Evolutionary conservation across 2,113 vertebrate species (phyloP), one percentile per base, ranked within the genome.

Genomic region (Oxyruncus cristatus): DNA sequence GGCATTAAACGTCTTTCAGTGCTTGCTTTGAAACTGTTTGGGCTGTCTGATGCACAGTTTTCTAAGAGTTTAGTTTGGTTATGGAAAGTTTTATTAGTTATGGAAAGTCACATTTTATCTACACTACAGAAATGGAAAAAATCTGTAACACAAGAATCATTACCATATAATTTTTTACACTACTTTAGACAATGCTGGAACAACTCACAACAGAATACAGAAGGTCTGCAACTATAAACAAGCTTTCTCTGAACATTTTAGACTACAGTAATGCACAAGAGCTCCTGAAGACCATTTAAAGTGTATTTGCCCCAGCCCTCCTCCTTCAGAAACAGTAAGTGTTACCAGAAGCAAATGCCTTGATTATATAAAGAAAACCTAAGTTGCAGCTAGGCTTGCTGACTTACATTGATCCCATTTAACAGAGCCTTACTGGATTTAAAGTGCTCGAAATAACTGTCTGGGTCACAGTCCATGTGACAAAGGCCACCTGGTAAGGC

Each of bases 391-490:
- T 20, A 84, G 42, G 76, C 85, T 70, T 66, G 73, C 79, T 89
- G 78, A 91, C 89, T 97, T 91, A 87, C 23, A 72, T 1, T 85
- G 62, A 97, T 89, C 59, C 84, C 77, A 95, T 73, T 76, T 95
- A 86, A 81, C 35, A 92, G 82, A 81, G 68, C 70, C 75, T 85
- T 65, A 78, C 56, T 61, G n/a, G 93, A 93, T 91, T 96, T 89
- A 42, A 90, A 96, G 49, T 37, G 76, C 71, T 96, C 2, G 3
- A 93, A 97, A 89, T 94, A 92, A 92, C 66, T 9, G 52, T 81
- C 92, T 89, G 73, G 93, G 95, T 94, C 88, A 96, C 75, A 84
- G 83, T 61, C 65, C 85, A 67, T 30, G n/a, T 77, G 83, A 94
- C 65, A 84, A 72, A 71, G 47, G 93, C 79, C 20, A 55, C 88